phyloP scores from a whole-genome alignment of 2,797 vertebrate genomes.

The Gallirallus australis region DNA sequence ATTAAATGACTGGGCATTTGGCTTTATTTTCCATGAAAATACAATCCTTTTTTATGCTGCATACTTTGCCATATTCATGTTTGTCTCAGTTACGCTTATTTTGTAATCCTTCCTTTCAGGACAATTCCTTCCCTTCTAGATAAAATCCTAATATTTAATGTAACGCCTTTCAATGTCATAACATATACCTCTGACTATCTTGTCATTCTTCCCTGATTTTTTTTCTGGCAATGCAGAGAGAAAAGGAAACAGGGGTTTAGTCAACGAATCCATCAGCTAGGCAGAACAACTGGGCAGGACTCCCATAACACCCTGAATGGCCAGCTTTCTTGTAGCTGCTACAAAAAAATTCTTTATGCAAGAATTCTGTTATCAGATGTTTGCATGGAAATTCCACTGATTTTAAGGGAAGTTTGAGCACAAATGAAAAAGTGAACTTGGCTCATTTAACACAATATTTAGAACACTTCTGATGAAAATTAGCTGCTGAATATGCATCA shows the following conservation, averaged over 20 bases:
- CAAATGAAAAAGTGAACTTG: neutral
- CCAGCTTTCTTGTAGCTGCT: neutral
- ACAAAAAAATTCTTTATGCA: neutral
- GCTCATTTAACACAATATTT: neutral
- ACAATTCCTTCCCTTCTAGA: neutral
- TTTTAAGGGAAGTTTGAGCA: neutral
- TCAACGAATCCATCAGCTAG: neutral
- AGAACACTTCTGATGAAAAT: slow-evolving; percentile 1
- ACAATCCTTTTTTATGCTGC: accelerated
- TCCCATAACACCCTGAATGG: neutral
- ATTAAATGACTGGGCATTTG: neutral
- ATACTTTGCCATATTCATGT: neutral
- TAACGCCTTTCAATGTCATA: neutral
- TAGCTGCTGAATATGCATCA: neutral
- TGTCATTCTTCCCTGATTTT: neutral
- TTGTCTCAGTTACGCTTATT: neutral
- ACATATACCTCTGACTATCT: neutral
- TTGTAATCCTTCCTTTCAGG: neutral
- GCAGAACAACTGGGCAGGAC: neutral
- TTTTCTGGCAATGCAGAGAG: neutral
- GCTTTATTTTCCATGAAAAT: neutral
- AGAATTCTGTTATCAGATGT: neutral
- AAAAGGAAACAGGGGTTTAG: neutral
- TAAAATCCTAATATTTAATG: neutral
- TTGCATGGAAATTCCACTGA: neutral